A percentile compares a stretch with the other conserved stretches of the same genome.
phyloP scores from a whole-genome alignment of 2,797 vertebrate species.

The Myiotriccus ornatus region DNA sequence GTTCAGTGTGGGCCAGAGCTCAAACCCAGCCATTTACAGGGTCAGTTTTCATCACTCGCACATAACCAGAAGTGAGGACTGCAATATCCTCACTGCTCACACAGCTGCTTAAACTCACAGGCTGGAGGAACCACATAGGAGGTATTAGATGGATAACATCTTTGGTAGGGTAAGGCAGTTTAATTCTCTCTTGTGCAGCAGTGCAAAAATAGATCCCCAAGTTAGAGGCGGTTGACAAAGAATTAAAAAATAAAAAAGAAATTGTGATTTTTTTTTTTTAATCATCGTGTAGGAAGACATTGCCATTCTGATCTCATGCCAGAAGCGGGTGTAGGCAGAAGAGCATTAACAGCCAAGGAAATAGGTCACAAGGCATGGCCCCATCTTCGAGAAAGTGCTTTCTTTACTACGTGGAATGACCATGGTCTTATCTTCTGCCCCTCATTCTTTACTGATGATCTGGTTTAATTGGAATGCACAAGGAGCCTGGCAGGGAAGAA shows the following conservation, averaged over 20 bases:
- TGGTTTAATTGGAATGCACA: neutral
- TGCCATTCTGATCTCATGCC: neutral
- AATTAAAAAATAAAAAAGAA: neutral
- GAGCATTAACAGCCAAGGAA: neutral
- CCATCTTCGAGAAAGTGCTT: neutral
- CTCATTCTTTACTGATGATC: neutral
- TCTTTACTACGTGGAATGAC: neutral
- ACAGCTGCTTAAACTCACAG: neutral
- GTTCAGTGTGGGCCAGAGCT: neutral
- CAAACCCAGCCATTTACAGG: neutral
- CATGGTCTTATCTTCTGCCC: neutral
- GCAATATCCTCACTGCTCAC: neutral
- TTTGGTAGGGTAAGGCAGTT: neutral
- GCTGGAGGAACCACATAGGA: neutral
- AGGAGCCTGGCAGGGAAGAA: neutral
- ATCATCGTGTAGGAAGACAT: neutral
- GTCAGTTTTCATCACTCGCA: neutral
- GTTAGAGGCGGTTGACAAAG: neutral
- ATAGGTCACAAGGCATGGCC: neutral
- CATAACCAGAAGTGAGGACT: neutral
- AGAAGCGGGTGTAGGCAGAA: too few species aligned
- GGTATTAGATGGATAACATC: neutral
- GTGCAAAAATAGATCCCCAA: neutral
- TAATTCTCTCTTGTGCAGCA: neutral
- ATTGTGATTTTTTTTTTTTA: neutral